Base-by-base conservation (phyloP, 2,888 invertebrate genomes). In the Diarsia mendica region DNA sequence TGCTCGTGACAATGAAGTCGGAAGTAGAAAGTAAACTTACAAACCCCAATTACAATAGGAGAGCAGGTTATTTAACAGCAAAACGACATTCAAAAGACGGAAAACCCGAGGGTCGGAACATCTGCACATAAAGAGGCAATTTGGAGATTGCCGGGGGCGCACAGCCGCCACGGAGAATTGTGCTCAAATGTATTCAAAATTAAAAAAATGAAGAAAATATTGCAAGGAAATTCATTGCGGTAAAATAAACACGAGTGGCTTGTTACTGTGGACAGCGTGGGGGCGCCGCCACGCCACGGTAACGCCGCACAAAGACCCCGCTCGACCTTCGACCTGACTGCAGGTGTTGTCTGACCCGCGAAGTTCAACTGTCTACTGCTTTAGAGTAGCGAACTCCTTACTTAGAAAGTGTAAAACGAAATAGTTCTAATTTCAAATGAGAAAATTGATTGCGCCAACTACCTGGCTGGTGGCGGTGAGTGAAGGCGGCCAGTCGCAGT, bases 71-170 rank as follows among this genome's bases (percentile, higher is more conserved):
- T 96, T 96, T 96, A 96, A 94, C 96, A 94, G 95, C 94, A 95
- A 95, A 96, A 95, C 94, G 96, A 96, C 96, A 96, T 96, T 96
- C 95, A 96, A 96, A 95, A 96, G 96, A 96, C 94, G 95, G 95
- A 95, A 96, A 95, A 95, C 94, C 94, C 95, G 95, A 94, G 96
- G 95, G 95, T 95, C 92, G 96, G 94, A 95, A 95, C 96, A 95
- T 96, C 96, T 96, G 96, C 95, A 95, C 96, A 96, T 96, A 96
- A 96, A 96, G 96, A 96, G 96, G 96, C 96, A 96, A 96, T 96
- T 96, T 96, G 96, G 94, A 96, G 94, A 96, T 96, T 96, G 96
- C 96, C 96, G 94, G 94, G 95, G 96, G 96, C 96, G 95, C 90
- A 92, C 95, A 91, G 92, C 96, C 93, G 93, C 93, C 94, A 93